These are phyloP conservation scores for Heliconius hewitsoni DNA, from an alignment of 1,140 invertebrate species.

Conservation along the genomic window DNA sequence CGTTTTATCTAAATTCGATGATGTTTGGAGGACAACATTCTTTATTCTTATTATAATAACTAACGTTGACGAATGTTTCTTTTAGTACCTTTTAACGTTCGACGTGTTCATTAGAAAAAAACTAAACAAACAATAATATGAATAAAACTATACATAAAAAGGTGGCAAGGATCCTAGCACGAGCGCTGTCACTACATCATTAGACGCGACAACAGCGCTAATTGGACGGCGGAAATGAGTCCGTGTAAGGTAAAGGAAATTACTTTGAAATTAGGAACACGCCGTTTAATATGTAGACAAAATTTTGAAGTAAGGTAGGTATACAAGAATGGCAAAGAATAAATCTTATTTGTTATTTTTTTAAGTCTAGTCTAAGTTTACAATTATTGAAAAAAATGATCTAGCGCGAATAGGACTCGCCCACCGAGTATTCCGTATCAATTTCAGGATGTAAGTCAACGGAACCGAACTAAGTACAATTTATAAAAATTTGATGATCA, in stretches of 20 bases:
- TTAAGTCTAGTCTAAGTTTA: too few relatives aligned
- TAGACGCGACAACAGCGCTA: background rate
- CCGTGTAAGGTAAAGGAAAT: background rate
- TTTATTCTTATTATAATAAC: background rate
- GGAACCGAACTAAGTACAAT: too few relatives aligned
- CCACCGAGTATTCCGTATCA: too few relatives aligned
- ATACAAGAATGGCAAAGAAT: too few relatives aligned
- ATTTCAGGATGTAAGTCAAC: too few relatives aligned
- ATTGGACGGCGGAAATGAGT: background rate
- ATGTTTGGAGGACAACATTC: background rate
- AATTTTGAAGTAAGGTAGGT: background rate
- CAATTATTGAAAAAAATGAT: too few relatives aligned
- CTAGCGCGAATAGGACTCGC: too few relatives aligned
- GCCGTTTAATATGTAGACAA: background rate
- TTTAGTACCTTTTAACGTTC: background rate
- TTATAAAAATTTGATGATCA: too few relatives aligned
- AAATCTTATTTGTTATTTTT: too few relatives aligned
- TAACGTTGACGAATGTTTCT: background rate
- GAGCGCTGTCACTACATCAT: constrained; percentile 5
- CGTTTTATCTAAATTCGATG: background rate
- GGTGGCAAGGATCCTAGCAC: background rate
- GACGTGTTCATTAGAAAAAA: background rate
- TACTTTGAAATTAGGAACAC: background rate
- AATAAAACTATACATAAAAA: background rate
- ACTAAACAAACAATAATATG: background rate